These are phyloP conservation scores for Neelides sp. DNA, from an alignment of 1,140 invertebrate genomes.

Conservation along the genomic window DNA sequence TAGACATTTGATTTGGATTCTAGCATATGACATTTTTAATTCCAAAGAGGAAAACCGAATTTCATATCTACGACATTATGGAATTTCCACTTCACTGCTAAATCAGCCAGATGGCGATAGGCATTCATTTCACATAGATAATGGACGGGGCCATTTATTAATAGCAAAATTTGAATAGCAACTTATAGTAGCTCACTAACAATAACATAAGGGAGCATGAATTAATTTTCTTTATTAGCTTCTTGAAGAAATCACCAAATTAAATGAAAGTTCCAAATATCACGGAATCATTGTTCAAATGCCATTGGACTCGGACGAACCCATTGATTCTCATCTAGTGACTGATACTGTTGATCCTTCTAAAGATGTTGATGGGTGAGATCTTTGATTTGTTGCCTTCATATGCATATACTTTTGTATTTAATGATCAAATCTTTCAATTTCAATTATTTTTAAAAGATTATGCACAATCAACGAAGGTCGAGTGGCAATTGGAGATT, in stretches of 20 bases:
- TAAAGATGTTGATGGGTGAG: conserved; percentile 92
- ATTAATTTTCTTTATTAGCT: conserved; percentile 39
- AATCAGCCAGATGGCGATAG: too few relatives aligned
- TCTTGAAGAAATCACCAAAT: conserved; percentile 52
- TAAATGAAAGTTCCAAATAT: conserved; percentile 70
- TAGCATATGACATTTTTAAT: too few relatives aligned
- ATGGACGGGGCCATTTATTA: too few relatives aligned
- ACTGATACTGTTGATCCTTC: conserved; percentile 70
- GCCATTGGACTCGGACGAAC: conserved; percentile 69
- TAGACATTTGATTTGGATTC: too few relatives aligned
- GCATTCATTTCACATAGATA: too few relatives aligned
- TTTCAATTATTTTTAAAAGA: conserved; percentile 38
- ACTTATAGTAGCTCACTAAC: too few relatives aligned
- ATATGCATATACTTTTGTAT: background rate
- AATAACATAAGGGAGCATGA: conserved; percentile 14
- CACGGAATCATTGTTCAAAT: conserved; percentile 98
- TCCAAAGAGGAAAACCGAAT: too few relatives aligned
- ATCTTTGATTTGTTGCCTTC: background rate
- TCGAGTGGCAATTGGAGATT: conserved; percentile 66
- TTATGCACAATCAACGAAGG: conserved; percentile 84
- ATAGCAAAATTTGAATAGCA: too few relatives aligned
- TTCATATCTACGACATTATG: too few relatives aligned
- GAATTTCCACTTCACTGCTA: too few relatives aligned
- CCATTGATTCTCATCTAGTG: conserved; percentile 72
- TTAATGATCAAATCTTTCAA: background rate